Percentiles rank a stretch among this genome's conserved stretches.
phyloP scores from a whole-genome alignment of 2,888 invertebrate genomes.

The Oasisia sp. region DNA sequence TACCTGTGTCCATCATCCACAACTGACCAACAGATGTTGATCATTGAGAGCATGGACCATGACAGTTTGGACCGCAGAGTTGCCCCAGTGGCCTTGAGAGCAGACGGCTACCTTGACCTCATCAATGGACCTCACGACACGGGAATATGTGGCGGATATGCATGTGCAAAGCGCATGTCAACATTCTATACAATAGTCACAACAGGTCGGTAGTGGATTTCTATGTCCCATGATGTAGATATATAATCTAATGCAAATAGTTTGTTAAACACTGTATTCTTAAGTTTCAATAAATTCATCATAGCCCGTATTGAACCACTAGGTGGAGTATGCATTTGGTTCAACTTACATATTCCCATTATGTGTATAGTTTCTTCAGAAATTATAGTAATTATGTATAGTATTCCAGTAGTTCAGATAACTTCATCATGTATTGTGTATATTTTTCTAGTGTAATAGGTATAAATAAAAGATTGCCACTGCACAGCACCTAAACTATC shows the following conservation, averaged over 20 bases:
- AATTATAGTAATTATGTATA: too few species aligned
- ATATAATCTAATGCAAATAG: background rate
- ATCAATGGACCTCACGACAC: conserved; percentile 65
- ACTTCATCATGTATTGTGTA: too few species aligned
- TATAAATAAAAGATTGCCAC: too few species aligned
- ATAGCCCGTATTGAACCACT: background rate
- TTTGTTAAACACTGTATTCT: background rate
- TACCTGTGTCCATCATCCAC: conserved; percentile 47
- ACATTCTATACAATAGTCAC: conserved; percentile 60
- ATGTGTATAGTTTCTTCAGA: too few species aligned
- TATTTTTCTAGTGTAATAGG: too few species aligned
- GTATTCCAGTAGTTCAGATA: too few species aligned
- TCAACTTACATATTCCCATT: too few species aligned
- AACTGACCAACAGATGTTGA: conserved; percentile 51
- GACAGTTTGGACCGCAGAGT: conserved; percentile 61
- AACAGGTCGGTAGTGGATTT: conserved; percentile 43
- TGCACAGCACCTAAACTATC: too few species aligned
- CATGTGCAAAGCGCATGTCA: conserved; percentile 60
- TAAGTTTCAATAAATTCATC: background rate
- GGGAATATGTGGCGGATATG: conserved; percentile 64
- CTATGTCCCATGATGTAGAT: background rate
- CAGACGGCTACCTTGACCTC: conserved; percentile 55
- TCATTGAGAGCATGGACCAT: conserved; percentile 60
- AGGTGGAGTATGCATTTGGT: too few species aligned
- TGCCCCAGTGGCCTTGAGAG: conserved; percentile 55